A percentile compares a stretch with the other conserved stretches of the same genome.
Conservation (phyloP, 2,888 invertebrate genomes). For the Enoplolaimus lenunculus region DNA sequence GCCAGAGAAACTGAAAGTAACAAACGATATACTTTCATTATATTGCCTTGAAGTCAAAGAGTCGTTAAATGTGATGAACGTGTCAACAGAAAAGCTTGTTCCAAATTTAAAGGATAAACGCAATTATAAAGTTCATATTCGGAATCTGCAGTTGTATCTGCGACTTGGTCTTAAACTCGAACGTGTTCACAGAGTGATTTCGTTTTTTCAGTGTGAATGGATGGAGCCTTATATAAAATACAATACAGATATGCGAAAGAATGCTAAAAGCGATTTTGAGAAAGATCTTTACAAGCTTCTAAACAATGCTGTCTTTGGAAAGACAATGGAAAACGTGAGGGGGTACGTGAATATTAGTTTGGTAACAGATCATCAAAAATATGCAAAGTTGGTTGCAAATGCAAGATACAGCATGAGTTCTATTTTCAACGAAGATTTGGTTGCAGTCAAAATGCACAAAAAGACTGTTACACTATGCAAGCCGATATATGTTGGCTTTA, state of each 20-base stretch:
- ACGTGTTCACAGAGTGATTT: neutral
- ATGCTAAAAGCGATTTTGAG: neutral
- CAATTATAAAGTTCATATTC: neutral
- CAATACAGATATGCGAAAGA: neutral
- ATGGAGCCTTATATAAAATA: conserved; percentile 1
- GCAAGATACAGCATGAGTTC: neutral
- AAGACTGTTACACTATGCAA: neutral
- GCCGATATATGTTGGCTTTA: conserved; percentile 2
- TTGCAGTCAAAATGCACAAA: neutral
- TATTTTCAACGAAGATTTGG: neutral
- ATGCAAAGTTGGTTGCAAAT: conserved; percentile 3
- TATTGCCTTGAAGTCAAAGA: neutral
- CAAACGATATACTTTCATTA: neutral
- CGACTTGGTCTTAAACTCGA: neutral
- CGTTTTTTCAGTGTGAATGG: neutral
- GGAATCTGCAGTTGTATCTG: conserved; percentile 4
- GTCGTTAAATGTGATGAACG: neutral
- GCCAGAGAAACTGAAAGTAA: neutral
- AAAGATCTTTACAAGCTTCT: conserved; percentile 8
- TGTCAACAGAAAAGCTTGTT: neutral
- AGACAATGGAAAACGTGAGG: conserved; percentile 5
- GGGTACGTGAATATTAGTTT: neutral
- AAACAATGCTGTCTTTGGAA: no score
- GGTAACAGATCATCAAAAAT: neutral
- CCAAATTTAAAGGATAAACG: neutral